Percentiles rank a stretch among this genome's conserved stretches.
Evolutionary conservation across 2,797 vertebrate species (phyloP).

Genomic region (Heterohyrax brucei): DNA sequence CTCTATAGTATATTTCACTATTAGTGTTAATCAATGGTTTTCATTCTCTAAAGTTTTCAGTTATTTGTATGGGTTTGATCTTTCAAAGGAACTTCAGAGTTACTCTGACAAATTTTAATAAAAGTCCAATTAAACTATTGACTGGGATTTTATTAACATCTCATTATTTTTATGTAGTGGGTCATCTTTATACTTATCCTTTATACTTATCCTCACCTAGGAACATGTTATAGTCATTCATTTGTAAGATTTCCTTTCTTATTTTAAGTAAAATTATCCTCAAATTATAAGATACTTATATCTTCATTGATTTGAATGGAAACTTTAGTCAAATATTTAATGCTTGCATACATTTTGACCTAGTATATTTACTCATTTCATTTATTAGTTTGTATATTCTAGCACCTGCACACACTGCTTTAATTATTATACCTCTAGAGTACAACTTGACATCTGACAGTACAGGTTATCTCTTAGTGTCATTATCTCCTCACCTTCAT

Average conservation of each 20-base stretch:
- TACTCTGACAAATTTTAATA: slow-evolving; percentile 16
- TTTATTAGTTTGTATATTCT: background rate
- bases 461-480: background rate
- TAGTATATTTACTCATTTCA: background rate
- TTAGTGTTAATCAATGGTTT: background rate
- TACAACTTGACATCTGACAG: background rate
- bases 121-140: background rate
- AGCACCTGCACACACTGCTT: background rate
- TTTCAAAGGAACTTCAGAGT: background rate
- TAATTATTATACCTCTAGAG: background rate
- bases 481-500: background rate
- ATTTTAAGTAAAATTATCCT: background rate
- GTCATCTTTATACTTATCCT: background rate
- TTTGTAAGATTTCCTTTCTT: background rate
- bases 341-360: background rate
- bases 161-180: background rate
- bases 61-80: background rate
- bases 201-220: no score
- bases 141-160: slow-evolving; percentile 32
- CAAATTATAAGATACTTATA: slow-evolving; percentile 13
- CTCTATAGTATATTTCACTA: background rate
- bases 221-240: background rate
- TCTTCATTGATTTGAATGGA: background rate
- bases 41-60: background rate
- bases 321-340: background rate